Evolutionary conservation across 2,888 invertebrate species (phyloP), one percentile per base, ranked within the genome.

Genomic region (Sesia bembeciformis): DNA sequence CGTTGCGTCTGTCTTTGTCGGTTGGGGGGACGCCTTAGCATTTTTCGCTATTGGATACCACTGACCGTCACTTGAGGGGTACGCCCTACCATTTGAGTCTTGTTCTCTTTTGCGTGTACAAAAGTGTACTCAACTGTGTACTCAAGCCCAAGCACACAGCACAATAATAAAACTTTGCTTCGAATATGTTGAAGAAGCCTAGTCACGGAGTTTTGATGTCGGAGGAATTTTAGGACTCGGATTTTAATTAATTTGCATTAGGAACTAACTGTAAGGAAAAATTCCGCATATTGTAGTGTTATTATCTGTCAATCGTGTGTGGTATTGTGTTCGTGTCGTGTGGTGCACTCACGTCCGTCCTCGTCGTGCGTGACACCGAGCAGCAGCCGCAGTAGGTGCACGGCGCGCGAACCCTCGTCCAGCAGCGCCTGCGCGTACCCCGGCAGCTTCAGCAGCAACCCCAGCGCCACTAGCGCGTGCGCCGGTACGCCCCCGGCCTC

Each of bases 281-380:
- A 4, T 41, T 23, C 23, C 23, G 23, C 23, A 23, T 23, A 23
- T 23, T 23, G 23, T 23, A 23, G 23, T 23, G 23, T 23, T 23
- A 23, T 23, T 23, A 23, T 23, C 23, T 23, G 23, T 23, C 23
- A 23, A 23, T 23, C 23, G 23, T 23, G 23, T 23, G 23, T 23
- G 23, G 23, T 23, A 2, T 38, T 42, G 39, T 38, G 39, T n/a
- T 7, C 51, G 51, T 6, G 5, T n/a, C 4, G n/a, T 23, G 46
- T 50, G 40, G n/a, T 53, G 23, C 23, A 84, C 91, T 87, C 68
- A 94, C 94, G 94, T 76, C 97, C 97, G 84, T 97, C 96, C 52
- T 97, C 97, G 72, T 97, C 97, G 68, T 97, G 96, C 3, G 96
- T 94, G 4, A 97, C 97, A 39, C 98, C 98, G 38, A 98, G 90